Evolutionary conservation across 1,140 invertebrate genomes (phyloP).

Genomic region (Antheraea mylitta): DNA sequence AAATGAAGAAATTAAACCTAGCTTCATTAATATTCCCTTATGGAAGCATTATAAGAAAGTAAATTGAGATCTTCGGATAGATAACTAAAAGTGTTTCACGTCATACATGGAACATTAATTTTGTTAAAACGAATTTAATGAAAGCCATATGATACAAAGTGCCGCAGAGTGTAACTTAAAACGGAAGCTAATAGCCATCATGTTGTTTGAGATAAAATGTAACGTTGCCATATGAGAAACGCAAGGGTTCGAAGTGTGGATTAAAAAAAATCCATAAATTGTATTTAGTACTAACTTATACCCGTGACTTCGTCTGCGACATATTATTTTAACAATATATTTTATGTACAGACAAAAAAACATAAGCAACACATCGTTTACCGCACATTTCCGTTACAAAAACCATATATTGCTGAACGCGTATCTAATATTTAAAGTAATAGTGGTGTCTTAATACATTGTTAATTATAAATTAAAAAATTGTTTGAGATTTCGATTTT

Average conservation of each 20-base stretch:
- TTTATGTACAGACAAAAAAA: too few relatives aligned
- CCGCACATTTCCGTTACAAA: too few relatives aligned
- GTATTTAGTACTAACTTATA: too few relatives aligned
- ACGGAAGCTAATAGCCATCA: slow-evolving; percentile 1
- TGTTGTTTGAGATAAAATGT: not conserved
- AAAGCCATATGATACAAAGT: not conserved
- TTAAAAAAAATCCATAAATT: not conserved
- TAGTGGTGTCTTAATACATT: too few relatives aligned
- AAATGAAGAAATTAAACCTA: too few relatives aligned
- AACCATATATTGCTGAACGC: too few relatives aligned
- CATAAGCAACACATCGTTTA: too few relatives aligned
- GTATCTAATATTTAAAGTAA: too few relatives aligned
- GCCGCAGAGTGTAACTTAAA: not conserved
- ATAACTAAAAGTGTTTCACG: not conserved
- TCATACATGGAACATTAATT: not conserved
- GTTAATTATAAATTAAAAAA: too few relatives aligned
- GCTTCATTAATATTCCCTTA: not conserved
- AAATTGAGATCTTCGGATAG: not conserved
- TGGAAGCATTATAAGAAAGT: not conserved
- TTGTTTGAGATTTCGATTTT: too few relatives aligned
- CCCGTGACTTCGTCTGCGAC: too few relatives aligned
- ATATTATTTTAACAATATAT: too few relatives aligned
- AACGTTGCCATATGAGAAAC: not conserved
- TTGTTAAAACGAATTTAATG: not conserved
- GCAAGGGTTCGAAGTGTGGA: not conserved